These are phyloP conservation scores for Cenopis cana DNA, from an alignment of 2,888 invertebrate species.

Conservation along the genomic window DNA sequence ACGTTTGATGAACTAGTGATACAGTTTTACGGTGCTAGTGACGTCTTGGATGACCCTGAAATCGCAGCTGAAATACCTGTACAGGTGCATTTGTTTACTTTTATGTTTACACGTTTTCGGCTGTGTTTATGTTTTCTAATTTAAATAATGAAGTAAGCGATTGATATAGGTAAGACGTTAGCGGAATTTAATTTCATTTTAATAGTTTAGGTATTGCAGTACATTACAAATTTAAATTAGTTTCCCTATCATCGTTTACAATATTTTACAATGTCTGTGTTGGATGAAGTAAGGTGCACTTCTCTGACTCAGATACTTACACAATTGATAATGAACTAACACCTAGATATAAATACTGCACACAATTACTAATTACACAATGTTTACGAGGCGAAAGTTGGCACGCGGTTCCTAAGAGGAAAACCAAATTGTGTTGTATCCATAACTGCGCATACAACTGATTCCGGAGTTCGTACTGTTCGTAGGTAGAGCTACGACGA, in stretches of 20 bases:
- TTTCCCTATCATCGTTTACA: conserved; percentile 8
- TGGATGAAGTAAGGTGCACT: conserved; percentile 25
- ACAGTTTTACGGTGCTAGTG: conserved; percentile 67
- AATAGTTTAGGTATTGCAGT: background rate
- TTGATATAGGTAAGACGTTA: background rate
- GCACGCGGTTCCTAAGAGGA: conserved; percentile 28
- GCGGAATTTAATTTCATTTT: background rate
- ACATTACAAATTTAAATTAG: background rate
- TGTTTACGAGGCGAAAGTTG: conserved; percentile 43
- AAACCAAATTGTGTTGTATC: conserved; percentile 23
- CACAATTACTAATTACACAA: conserved; percentile 42
- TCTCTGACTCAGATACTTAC: conserved; percentile 37
- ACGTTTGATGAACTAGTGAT: conserved; percentile 62
- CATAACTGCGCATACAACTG: conserved; percentile 17
- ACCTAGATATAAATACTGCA: conserved; percentile 33
- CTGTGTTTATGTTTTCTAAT: conserved; percentile 17
- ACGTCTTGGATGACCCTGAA: conserved; percentile 65
- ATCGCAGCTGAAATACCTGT: conserved; percentile 62
- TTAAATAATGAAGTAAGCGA: conserved; percentile 20
- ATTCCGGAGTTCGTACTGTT: conserved; percentile 55
- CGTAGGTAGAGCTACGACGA: conserved; percentile 50
- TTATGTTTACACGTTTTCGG: conserved; percentile 36
- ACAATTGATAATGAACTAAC: conserved; percentile 36
- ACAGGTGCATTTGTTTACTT: conserved; percentile 80
- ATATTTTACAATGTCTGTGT: too few relatives aligned